Evolutionary conservation across 2,888 invertebrate genomes (phyloP).

Genomic region (Mellilla xanthometata): DNA sequence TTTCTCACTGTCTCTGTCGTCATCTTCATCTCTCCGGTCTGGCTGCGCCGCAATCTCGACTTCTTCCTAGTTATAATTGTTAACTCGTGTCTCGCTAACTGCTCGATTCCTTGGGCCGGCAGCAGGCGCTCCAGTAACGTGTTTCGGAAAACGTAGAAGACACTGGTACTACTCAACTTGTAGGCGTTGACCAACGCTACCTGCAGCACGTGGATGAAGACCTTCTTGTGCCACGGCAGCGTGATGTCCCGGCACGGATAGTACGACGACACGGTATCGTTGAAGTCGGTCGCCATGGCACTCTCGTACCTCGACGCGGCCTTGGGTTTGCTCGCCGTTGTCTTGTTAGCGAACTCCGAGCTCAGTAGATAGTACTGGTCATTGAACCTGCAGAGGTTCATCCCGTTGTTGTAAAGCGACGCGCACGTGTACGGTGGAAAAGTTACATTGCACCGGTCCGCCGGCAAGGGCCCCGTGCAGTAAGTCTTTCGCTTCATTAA

Average conservation of each 20-base stretch:
- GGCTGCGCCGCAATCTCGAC: not conserved
- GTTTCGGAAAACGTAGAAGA: too few species aligned
- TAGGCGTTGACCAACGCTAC: slow-evolving; percentile 1
- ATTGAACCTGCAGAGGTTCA: too few species aligned
- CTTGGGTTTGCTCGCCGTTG: too few species aligned
- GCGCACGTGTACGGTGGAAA: too few species aligned
- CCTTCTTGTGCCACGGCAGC: slow-evolving; percentile 6
- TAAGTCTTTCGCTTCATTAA: slow-evolving; percentile 1
- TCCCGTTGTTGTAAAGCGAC: too few species aligned
- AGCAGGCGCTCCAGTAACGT: too few species aligned
- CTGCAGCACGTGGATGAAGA: slow-evolving; percentile 11
- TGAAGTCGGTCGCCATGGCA: too few species aligned
- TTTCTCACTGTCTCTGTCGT: slow-evolving; percentile 6
- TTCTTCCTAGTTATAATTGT: not conserved
- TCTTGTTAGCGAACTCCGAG: too few species aligned
- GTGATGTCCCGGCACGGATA: slow-evolving; percentile 1
- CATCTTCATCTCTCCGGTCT: not conserved
- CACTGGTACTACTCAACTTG: not conserved
- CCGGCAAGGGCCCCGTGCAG: slow-evolving; percentile 5
- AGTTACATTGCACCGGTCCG: not conserved
- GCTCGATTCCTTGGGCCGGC: too few species aligned
- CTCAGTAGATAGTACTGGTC: too few species aligned
- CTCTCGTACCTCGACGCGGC: too few species aligned
- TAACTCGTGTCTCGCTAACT: not conserved
- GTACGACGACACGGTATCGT: not conserved